A percentile compares a stretch with the other conserved stretches of the same genome.
phyloP scores from a whole-genome alignment of 2,113 vertebrate species.

The Ramphastos sulfuratus region DNA sequence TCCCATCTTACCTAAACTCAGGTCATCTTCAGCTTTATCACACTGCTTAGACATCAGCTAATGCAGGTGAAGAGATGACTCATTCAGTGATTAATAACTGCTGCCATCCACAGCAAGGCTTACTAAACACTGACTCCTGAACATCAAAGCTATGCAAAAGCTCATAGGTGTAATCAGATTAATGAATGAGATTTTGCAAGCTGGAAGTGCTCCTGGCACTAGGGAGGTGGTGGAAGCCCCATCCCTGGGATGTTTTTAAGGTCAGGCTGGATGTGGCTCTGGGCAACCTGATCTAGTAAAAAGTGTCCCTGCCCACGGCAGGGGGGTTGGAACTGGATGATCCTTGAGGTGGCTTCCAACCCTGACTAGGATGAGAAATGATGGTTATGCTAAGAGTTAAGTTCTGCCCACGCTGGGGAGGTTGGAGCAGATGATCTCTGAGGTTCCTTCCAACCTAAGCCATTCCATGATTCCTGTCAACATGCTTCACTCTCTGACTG shows the following conservation, averaged over 20 bases:
- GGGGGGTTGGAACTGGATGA: no score
- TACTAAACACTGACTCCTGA: neutral
- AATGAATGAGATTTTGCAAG: neutral
- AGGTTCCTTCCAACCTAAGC: no score
- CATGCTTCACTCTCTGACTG: neutral
- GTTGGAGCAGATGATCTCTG: no score
- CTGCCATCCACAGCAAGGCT: constrained; percentile 5
- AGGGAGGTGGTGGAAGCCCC: neutral
- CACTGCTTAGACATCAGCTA: neutral
- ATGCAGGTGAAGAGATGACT: neutral
- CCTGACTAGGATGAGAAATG: no score
- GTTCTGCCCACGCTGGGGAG: no score
- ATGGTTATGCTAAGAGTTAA: no score
- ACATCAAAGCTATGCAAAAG: neutral
- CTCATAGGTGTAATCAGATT: neutral
- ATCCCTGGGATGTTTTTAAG: no score
- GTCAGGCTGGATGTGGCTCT: no score
- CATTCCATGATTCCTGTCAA: neutral
- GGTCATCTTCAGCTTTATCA: neutral
- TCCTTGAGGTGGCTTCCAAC: no score
- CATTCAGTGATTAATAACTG: constrained; percentile 21
- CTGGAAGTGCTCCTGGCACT: neutral
- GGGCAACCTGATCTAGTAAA: no score
- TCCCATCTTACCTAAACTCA: neutral
- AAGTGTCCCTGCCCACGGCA: no score